phyloP scores from a whole-genome alignment of 2,797 vertebrate species.

The Rhynchotus rufescens region DNA sequence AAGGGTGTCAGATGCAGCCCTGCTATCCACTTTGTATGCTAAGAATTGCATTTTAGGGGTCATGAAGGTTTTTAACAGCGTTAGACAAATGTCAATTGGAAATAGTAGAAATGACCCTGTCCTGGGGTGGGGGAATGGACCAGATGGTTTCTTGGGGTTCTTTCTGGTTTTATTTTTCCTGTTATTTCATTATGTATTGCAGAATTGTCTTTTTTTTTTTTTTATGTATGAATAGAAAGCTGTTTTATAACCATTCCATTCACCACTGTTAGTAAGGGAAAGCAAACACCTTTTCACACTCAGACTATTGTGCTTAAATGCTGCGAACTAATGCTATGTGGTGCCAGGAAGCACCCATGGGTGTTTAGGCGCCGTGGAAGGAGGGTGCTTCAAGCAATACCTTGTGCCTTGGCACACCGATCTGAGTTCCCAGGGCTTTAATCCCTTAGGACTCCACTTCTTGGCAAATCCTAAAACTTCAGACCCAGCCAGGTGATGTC shows the following conservation, averaged over 20 bases:
- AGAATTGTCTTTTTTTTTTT: neutral
- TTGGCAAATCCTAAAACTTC: neutral
- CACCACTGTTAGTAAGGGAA: neutral
- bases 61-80: neutral
- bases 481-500: neutral
- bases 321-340: neutral
- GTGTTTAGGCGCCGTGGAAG: neutral
- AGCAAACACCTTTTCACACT: neutral
- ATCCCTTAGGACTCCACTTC: neutral
- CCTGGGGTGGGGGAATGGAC: neutral
- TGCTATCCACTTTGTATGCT: neutral
- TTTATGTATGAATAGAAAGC: neutral
- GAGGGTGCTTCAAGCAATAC: neutral
- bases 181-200: neutral
- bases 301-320: neutral
- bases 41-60: neutral
- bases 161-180: neutral
- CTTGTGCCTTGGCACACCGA: rapidly evolving
- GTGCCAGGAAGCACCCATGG: neutral
- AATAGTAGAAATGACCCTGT: neutral
- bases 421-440: neutral
- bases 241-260: neutral
- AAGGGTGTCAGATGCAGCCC: neutral
- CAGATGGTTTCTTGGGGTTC: neutral
- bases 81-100: neutral